These are phyloP conservation scores for Rhabdornis inornatus DNA, from an alignment of 2,113 vertebrate genomes.

Conservation along the genomic window DNA sequence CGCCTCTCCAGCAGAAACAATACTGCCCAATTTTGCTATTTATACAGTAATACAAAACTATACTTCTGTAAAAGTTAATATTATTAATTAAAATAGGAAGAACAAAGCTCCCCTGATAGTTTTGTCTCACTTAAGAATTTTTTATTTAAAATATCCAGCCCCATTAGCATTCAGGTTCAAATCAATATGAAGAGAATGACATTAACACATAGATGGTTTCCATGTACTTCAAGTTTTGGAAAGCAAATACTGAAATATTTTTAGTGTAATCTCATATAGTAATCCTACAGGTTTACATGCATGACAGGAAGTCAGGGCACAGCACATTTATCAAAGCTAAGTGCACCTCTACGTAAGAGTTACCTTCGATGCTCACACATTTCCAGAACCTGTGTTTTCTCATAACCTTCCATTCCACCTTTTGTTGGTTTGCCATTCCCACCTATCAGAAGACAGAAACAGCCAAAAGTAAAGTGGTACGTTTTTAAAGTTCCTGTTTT, in stretches of 20 bases:
- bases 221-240: neutral
- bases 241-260: neutral
- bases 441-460: conserved; percentile 31
- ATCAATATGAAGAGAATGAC: neutral
- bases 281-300: neutral
- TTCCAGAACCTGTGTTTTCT: conserved; percentile 47
- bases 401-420: neutral
- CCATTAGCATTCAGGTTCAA: neutral
- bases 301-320: neutral
- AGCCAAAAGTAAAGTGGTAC: neutral
- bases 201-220: neutral
- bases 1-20: neutral
- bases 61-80: neutral
- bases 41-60: neutral
- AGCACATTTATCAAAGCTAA: neutral
- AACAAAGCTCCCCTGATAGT: neutral
- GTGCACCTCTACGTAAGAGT: neutral
- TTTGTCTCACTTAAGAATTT: neutral
- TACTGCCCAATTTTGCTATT: neutral
- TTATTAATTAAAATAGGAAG: neutral
- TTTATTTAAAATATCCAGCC: neutral
- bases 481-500: neutral
- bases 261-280: neutral
- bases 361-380: conserved; percentile 69
- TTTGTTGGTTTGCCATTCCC: neutral